phyloP scores from a whole-genome alignment of 2,113 vertebrate genomes.

The Perognathus longimembris region DNA sequence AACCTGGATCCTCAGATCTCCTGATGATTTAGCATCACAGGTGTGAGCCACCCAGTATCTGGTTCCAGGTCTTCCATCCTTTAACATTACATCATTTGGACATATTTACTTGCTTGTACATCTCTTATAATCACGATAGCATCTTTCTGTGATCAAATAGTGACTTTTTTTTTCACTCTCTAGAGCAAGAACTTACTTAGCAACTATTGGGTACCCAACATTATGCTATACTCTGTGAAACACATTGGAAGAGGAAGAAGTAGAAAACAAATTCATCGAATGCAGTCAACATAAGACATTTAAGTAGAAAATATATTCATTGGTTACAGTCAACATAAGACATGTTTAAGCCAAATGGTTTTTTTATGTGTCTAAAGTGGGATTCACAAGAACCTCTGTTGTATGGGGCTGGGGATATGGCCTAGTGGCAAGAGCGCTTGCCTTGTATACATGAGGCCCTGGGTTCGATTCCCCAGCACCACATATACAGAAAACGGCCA shows the following conservation, averaged over 20 bases:
- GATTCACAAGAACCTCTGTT: background rate
- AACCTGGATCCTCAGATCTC: no score
- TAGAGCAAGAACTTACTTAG: background rate
- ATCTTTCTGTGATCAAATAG: background rate
- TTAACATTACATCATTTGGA: background rate
- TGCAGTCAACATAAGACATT: background rate
- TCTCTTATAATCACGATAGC: conserved; percentile 9
- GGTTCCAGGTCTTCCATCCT: background rate
- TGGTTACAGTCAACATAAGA: background rate
- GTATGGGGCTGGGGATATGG: no score
- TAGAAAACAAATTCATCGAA: background rate
- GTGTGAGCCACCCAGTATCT: no score
- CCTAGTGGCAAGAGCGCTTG: no score
- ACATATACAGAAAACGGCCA: no score
- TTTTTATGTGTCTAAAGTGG: background rate
- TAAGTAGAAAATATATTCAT: no score
- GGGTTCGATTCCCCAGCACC: no score
- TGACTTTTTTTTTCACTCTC: background rate
- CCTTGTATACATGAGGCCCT: no score
- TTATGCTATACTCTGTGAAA: background rate
- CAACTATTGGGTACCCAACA: background rate
- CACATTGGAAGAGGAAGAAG: background rate
- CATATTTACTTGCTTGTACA: background rate
- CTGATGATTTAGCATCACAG: no score
- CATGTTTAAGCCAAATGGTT: background rate